Base-by-base conservation (phyloP, 1,140 invertebrate species). In the Oncopeltus fasciatus region DNA sequence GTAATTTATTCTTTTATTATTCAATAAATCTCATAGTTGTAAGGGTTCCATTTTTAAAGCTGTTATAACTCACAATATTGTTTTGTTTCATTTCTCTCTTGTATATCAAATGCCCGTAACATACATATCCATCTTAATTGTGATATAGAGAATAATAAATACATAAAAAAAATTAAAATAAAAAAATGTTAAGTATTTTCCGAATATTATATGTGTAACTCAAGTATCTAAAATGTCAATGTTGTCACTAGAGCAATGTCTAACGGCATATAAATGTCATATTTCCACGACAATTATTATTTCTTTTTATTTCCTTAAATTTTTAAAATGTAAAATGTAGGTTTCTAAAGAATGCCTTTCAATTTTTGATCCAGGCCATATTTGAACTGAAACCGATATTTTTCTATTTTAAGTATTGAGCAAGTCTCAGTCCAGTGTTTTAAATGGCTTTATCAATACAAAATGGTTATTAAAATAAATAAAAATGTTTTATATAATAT, bases 71-170 rank as follows among this genome's bases (percentile, higher is more conserved):
- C 49, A 27, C 1, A 53, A 8, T 27, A 27, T 2, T 26, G 14
- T 59, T 33, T 44, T 33, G 11, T 59, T 59, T 59, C 43, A 24
- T 38, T 21, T 28, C 18, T 44, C 21, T 24, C 18, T 9, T 18
- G 16, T 9, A n/a, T 33, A 57, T 33, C 31, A 59, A 59, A 38
- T 20, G 43, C 29, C 57, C 20, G 57, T 57, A 57, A 62, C 38
- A 62, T 62, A 62, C 61, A 62, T 62, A 62, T 62, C 61, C 61
- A 57, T 62, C 33, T 38, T 33, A 62, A 62, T 31, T 62, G 61
- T 62, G 61, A 62, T 62, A 62, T 57, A 62, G 33, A 44, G 31
- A 33, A 57, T 44, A 44, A 57, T 57, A 62, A 57, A 26, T 29
- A 33, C 9, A 3, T 24, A 38, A 62, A 57, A 44, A 62, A 57